A percentile compares a stretch with the other conserved stretches of the same genome.
Evolutionary conservation across 2,888 invertebrate species (phyloP).

Genomic region (Drosophila paramelanica): DNA sequence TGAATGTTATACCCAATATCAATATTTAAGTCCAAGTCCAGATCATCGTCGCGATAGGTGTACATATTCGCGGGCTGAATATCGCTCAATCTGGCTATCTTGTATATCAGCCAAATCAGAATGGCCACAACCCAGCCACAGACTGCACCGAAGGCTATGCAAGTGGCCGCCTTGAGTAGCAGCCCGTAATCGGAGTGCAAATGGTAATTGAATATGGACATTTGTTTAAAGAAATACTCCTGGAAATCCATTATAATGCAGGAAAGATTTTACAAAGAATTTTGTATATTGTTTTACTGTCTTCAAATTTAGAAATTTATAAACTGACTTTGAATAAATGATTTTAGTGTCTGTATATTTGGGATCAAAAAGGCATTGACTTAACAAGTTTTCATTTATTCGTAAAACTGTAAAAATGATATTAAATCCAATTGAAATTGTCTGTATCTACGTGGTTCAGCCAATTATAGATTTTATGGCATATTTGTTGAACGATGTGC

Average conservation of each 20-base stretch:
- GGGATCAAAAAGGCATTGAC: neutral
- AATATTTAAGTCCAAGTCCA: constrained; percentile 47
- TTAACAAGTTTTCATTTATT: no score
- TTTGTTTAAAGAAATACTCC: constrained; percentile 49
- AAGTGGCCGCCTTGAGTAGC: constrained; percentile 56
- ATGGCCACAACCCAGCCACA: constrained; percentile 65
- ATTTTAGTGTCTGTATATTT: neutral
- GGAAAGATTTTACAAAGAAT: neutral
- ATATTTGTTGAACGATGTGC: constrained; percentile 42
- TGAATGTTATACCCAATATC: constrained; percentile 13
- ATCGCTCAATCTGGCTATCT: constrained; percentile 34
- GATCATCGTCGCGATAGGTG: constrained; percentile 28
- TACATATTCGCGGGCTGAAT: constrained; percentile 24
- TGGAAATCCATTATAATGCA: constrained; percentile 39
- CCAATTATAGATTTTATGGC: constrained; percentile 47
- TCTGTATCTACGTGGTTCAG: constrained; percentile 43
- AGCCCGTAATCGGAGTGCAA: constrained; percentile 55
- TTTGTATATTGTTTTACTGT: neutral
- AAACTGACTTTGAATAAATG: constrained; percentile 3
- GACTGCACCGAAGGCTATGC: constrained; percentile 60
- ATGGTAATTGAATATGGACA: constrained; percentile 46
- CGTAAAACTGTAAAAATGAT: neutral
- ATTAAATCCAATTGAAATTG: constrained; percentile 53
- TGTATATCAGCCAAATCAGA: constrained; percentile 47
- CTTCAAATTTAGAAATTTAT: neutral